Conservation (phyloP, 2,113 vertebrate genomes). For the Noturus placidus region DNA sequence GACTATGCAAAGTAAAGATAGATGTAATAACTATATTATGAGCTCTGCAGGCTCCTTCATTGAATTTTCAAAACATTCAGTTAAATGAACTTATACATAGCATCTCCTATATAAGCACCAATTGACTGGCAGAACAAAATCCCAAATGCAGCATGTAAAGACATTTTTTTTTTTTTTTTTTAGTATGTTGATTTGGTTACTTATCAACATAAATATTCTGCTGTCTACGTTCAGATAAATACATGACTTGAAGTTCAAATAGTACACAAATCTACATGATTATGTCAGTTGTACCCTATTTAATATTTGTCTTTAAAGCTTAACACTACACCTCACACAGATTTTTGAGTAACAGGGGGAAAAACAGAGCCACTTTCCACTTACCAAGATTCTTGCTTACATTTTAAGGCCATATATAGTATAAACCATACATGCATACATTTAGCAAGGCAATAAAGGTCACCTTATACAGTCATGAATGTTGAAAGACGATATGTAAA, state of each 20-base stretch:
- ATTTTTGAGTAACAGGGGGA: background rate
- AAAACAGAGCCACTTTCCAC: background rate
- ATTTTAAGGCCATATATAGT: background rate
- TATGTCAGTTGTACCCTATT: background rate
- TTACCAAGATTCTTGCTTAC: background rate
- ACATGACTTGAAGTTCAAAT: background rate
- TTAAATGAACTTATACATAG: background rate
- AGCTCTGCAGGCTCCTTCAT: background rate
- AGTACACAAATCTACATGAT: background rate
- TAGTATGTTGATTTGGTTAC: background rate
- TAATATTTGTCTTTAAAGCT: background rate
- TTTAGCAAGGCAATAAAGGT: background rate
- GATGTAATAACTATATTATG: slow-evolving; percentile 24
- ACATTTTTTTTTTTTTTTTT: background rate
- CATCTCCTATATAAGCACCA: background rate
- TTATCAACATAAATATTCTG: slow-evolving; percentile 10
- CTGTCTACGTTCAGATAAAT: background rate
- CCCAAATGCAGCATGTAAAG: slow-evolving; percentile 4
- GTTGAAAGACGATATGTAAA: background rate
- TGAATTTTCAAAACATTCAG: slow-evolving; percentile 12
- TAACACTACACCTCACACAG: background rate
- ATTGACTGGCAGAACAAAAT: background rate
- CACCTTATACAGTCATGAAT: background rate
- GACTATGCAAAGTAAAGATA: slow-evolving; percentile 23
- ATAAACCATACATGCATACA: background rate